Evolutionary conservation across 2,797 vertebrate species (phyloP).

Genomic region (Todus mexicanus): DNA sequence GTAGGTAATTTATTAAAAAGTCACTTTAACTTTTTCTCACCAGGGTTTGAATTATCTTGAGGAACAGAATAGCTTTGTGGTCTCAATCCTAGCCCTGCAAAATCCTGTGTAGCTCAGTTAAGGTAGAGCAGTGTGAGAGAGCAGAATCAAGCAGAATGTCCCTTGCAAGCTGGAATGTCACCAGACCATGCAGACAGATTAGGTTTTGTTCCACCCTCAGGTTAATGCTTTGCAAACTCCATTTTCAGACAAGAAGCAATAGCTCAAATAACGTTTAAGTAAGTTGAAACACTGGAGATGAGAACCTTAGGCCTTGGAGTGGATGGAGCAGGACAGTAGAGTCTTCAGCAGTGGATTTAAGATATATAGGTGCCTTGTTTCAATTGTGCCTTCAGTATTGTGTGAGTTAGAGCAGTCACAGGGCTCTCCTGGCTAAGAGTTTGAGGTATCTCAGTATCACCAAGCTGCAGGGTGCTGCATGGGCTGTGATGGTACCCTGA

Average conservation of each 20-base stretch:
- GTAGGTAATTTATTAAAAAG: not conserved
- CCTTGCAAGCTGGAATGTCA: not conserved
- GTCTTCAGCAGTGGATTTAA: not conserved
- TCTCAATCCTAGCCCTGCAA: not conserved
- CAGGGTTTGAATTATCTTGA: fast-evolving
- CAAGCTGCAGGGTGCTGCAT: not conserved
- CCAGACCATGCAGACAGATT: fast-evolving
- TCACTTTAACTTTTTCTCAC: not conserved
- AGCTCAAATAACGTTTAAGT: not conserved
- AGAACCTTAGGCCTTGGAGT: not conserved
- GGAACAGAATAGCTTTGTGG: not conserved
- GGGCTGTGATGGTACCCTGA: not conserved
- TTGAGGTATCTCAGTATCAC: not conserved
- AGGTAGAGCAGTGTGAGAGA: not conserved
- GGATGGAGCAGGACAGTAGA: not conserved
- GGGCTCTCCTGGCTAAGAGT: not conserved
- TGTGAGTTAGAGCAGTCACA: not conserved
- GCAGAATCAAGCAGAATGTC: not conserved
- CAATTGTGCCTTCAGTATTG: not conserved
- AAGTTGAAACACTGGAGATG: not conserved
- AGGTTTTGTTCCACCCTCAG: not conserved
- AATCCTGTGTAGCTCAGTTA: not conserved
- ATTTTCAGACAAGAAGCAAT: fast-evolving
- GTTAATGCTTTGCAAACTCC: not conserved
- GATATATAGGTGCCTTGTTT: not conserved